A percentile compares a stretch with the other conserved stretches of the same genome.
phyloP scores from a whole-genome alignment of 2,888 invertebrate species.

The Cylloceria caligata region DNA sequence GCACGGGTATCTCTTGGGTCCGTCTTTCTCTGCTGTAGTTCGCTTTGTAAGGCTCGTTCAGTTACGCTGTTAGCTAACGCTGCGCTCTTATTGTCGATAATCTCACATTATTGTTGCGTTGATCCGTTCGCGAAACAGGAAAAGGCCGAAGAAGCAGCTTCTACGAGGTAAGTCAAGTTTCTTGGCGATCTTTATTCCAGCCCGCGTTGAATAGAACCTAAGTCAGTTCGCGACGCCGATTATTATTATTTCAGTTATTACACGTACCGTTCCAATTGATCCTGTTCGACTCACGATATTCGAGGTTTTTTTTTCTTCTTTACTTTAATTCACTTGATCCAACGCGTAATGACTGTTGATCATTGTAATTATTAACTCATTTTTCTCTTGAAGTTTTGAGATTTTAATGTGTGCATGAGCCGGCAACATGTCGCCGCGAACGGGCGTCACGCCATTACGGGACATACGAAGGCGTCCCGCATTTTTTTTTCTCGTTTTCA shows the following conservation, averaged over 20 bases:
- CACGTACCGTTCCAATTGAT: neutral
- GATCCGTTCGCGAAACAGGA: neutral
- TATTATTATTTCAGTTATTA: constrained; percentile 2
- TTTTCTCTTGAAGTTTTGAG: neutral
- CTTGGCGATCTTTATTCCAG: neutral
- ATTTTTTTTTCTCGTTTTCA: constrained; percentile 40
- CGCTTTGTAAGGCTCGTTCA: constrained; percentile 10
- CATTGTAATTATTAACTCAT: neutral
- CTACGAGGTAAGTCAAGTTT: neutral
- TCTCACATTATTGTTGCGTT: neutral
- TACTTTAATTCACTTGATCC: neutral
- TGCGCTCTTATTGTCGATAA: neutral
- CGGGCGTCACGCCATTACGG: constrained; percentile 64
- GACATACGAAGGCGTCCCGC: constrained; percentile 57
- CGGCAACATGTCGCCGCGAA: constrained; percentile 57
- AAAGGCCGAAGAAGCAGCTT: neutral
- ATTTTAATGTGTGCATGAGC: constrained; percentile 36
- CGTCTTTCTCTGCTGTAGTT: constrained; percentile 20
- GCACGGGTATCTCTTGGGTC: neutral
- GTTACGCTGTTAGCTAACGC: constrained; percentile 2
- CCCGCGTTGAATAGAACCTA: constrained; percentile 2
- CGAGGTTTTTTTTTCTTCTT: neutral
- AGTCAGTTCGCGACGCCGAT: constrained; percentile 30
- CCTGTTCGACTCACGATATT: neutral
- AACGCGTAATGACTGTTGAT: neutral